A percentile compares a stretch with the other conserved stretches of the same genome.
These are phyloP conservation scores for Pseudomyrmex gracilis DNA, from an alignment of 1,140 invertebrate species.

Conservation along the genomic window DNA sequence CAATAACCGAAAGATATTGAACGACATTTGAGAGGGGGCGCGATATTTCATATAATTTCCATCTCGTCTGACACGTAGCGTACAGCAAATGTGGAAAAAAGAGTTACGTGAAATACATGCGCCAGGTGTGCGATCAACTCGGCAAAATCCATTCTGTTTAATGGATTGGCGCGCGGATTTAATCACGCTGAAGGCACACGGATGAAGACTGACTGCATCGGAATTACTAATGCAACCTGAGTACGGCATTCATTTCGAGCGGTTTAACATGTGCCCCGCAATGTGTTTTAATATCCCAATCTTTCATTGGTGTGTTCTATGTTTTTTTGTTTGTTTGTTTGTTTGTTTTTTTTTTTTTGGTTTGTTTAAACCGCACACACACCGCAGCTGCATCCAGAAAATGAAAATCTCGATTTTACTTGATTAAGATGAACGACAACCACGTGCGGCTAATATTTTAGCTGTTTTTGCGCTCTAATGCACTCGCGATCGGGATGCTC, in stretches of 20 bases:
- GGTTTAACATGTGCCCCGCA: conserved; percentile 9
- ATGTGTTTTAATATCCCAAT: conserved; percentile 4
- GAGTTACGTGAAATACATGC: not conserved
- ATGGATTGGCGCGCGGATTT: conserved; percentile 11
- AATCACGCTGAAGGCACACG: conserved; percentile 20
- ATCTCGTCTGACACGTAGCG: not conserved
- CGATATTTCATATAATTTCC: conserved; percentile 48
- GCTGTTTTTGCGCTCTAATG: not conserved
- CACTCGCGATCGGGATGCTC: not conserved
- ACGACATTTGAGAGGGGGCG: not conserved
- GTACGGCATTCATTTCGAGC: conserved; percentile 11
- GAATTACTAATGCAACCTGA: conserved; percentile 30
- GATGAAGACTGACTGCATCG: not conserved
- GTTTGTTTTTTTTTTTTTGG: not conserved
- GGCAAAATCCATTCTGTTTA: conserved; percentile 44
- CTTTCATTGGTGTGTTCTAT: not conserved
- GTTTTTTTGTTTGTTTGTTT: not conserved
- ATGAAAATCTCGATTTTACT: conserved; percentile 21
- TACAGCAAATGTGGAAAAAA: not conserved
- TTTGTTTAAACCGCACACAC: not conserved
- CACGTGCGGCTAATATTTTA: conserved; percentile 1
- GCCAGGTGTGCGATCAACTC: conserved; percentile 23
- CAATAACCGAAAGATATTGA: conserved; percentile 28
- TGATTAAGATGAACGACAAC: conserved; percentile 5
- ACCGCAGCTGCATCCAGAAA: not conserved